Base-by-base conservation (phyloP, 2,113 vertebrate genomes). In the Corythornis madagascariensis region DNA sequence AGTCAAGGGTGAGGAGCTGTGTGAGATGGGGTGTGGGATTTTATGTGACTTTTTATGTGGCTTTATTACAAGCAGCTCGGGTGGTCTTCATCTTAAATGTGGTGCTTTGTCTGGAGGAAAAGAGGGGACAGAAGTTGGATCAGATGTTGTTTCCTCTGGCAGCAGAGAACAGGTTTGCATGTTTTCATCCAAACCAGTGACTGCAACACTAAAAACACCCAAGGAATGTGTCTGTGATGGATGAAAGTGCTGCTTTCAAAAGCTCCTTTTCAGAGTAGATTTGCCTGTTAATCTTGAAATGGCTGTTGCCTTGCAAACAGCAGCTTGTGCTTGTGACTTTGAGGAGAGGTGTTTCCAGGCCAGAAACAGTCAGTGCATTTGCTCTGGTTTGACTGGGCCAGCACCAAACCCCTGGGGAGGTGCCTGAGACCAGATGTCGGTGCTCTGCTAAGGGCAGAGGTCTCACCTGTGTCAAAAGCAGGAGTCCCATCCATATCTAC, bases 331-430 rank as follows among this genome's bases (percentile, higher is more conserved):
- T 64, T 31, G 22, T 60, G 24, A 42, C 75, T 67, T 53, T 53
- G 28, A 2, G 9, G 4, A 25, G 43, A 17, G 84, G 17, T 0
- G 0, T 42, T 83, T 50, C 78, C 21, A 11, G 76, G 33, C 89
- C 45, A 18, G 14, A 66, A 56, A 4, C 20, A 3, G 1, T 3
- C 4, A 6, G 35, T 1, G 11, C 2, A 0, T 71, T 60, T 42
- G 64, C 48, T 71, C 45, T 73, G 40, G 15, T 57, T 28, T 64
- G 59, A 13, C 67, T 59, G 42, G 31, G 38, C 15, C 31, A 28
- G 71, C 1, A 5, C 81, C 63, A 45, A 15, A 38, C 20, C 1
- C 3, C 50, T 52, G 50, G 13, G 50, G 50, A 52, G 43, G 14
- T 40, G 19, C 61, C 52, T 48, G 63, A 31, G 53, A 26, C 6